phyloP scores from a whole-genome alignment of 2,113 vertebrate species.

The Cephalopholis sonnerati region DNA sequence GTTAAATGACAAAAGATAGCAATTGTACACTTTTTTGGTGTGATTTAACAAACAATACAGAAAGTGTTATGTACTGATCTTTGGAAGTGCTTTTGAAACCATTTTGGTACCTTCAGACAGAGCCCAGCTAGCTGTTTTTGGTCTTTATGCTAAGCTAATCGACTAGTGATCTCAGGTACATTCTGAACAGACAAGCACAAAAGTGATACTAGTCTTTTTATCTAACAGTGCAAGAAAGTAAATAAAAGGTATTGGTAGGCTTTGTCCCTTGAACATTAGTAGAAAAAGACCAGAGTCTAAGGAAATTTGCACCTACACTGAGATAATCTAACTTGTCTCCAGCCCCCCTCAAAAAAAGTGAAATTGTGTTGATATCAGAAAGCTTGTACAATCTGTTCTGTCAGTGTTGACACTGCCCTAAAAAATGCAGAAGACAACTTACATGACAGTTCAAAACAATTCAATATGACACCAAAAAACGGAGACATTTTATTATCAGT shows the following conservation, averaged over 20 bases:
- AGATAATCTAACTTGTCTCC: not conserved
- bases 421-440: not conserved
- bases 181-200: not conserved
- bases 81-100: no score
- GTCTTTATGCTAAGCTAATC: no score
- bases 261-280: no score
- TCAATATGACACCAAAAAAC: not conserved
- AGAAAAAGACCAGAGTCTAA: no score
- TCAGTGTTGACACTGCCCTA: not conserved
- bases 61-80: no score
- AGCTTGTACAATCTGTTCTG: not conserved
- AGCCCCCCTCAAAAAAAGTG: not conserved
- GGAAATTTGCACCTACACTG: no score
- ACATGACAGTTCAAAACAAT: not conserved
- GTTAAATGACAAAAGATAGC: no score
- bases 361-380: not conserved
- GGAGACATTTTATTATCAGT: not conserved
- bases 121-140: not conserved
- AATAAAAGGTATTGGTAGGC: no score
- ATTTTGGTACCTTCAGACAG: not conserved
- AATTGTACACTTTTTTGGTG: no score
- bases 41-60: no score
- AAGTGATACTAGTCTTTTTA: not conserved
- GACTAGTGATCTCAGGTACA: not conserved
- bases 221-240: not conserved